Evolutionary conservation across 2,888 invertebrate species (phyloP), one percentile per base, ranked within the genome.

Genomic region (Agapostemon virescens): DNA sequence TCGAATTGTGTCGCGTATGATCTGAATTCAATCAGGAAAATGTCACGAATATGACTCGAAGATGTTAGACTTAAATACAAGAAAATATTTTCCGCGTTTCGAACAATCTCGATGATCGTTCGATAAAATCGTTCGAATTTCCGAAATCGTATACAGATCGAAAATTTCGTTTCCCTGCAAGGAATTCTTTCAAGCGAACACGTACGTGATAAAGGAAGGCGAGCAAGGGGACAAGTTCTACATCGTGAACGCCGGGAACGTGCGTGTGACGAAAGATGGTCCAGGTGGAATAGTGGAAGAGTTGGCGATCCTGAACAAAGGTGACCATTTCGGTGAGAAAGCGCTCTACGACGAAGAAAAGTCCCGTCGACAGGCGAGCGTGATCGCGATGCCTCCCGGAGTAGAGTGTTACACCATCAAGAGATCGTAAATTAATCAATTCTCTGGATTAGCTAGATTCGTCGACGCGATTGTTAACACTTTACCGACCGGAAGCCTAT

Each of bases 301-400:
- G 79, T 93, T 95, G 23, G 95, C 97, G 20, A 95, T 96, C 11
- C 93, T 97, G 15, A 94, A 94, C 23, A 94, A 95, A 55, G 98
- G 97, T 0, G 95, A 97, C 79, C 98, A 96, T 92, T 98, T 98
- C 92, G 98, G 98, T 0, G 98, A 98, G 89, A 95, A 96, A 90
- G 98, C 98, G 0, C 93, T 98, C 42, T 96, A 96, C 90, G 96
- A 97, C 90, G 96, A 97, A 84, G 95, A 95, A 58, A 82, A 88
- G 5, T 78, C 85, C 74, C 69, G 68, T 26, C 94, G 98, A 30
- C 96, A 98, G 72, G 98, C 98, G 13, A 98, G 97, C 82, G 97
- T 98, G 38, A 97, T 97, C 61, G 98, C 98, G 0, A 94, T 97
- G 90, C 94, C 96, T 76, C 95, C 98, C 20, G 95, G 98, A 82